Evolutionary conservation across 1,140 invertebrate species (phyloP), one percentile per base, ranked within the genome.

Genomic region (Sycobia sp.): DNA sequence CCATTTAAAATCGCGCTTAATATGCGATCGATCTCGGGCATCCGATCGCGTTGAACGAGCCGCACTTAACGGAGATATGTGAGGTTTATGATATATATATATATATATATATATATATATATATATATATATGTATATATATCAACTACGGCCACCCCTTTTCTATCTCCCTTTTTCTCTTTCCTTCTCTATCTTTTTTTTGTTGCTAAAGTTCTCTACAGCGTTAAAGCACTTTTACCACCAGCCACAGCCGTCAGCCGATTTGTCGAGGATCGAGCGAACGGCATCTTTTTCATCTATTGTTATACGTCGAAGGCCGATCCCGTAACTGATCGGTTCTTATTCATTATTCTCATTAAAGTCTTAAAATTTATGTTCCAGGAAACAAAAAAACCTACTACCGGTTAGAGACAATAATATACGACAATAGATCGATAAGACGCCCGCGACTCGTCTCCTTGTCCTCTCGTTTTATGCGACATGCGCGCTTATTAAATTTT

Each of bases 211-310:
- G 46, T 59, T 68, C 50, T 63, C 58, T 65, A n/a, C n/a, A 69
- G 25, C 22, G 50, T 67, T 67, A 71, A 71, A 71, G 69, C 69
- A 72, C 66, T 72, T 67, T 61, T 51, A n/a, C 61, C 67, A 67
- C 69, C 58, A 44, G 46, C 39, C 56, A n/a, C n/a, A n/a, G n/a
- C n/a, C n/a, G n/a, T n/a, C n/a, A 67, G 54, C 51, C 63, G 65
- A 73, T 57, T 47, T 39, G 16, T 44, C 38, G 29, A 38, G 39
- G 0, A 43, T 20, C 38, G 36, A 41, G 36, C 27, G 43, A 60
- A 56, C 27, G 32, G 18, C 22, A 4, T 44, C 46, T 41, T 5
- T 46, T n/a, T n/a, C n/a, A n/a, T n/a, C n/a, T n/a, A n/a, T n/a
- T n/a, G n/a, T n/a, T n/a, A n/a, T n/a, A n/a, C n/a, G n/a, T n/a